Evolutionary conservation across 2,888 invertebrate genomes (phyloP), one percentile per base, ranked within the genome.

Genomic region (Laspeyria flexula): DNA sequence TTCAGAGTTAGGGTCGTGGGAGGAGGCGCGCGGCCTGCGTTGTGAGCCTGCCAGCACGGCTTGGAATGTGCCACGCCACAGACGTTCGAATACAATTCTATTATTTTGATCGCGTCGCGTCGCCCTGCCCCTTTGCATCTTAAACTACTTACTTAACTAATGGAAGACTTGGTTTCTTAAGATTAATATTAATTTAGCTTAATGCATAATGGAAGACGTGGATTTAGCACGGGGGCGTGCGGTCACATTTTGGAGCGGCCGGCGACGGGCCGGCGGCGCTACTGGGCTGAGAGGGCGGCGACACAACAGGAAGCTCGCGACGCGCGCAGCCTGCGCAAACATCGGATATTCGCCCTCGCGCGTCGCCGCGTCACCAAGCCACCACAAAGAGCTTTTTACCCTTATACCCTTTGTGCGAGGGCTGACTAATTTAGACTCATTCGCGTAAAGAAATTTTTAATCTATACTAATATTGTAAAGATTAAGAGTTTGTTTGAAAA

Each of bases 11-110:
- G 86, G 85, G 53, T 86, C 87, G 73, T 80, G 85, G 31, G 88
- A 85, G 48, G 84, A 81, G 31, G 90, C 89, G 54, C 85, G 80
- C 82, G 85, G 86, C 77, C 84, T 84, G n/a, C 83, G 81, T 56
- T 81, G 84, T 45, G 85, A 78, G 18, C 84, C 85, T 29, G 89
- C 88, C 13, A 91, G 71, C 55, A 92, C 92, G 46, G 92, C 88
- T 72, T 91, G 92, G 73, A 94, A 94, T 34, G 94, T 94, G 46
- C 95, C 95, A 34, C 95, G 93, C 96, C 96, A 96, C 43, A 96
- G 88, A 13, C 95, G 90, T 72, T 96, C 96, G 81, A 96, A 96
- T 47, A 96, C 94, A 29, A 94, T 90, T 55, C 95, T 92, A 68
- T 95, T 94, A 70, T 94, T 94, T 59, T 77, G 77, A 57, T 86